phyloP scores from a whole-genome alignment of 2,888 invertebrate species.

The Calliscelio sp. region DNA sequence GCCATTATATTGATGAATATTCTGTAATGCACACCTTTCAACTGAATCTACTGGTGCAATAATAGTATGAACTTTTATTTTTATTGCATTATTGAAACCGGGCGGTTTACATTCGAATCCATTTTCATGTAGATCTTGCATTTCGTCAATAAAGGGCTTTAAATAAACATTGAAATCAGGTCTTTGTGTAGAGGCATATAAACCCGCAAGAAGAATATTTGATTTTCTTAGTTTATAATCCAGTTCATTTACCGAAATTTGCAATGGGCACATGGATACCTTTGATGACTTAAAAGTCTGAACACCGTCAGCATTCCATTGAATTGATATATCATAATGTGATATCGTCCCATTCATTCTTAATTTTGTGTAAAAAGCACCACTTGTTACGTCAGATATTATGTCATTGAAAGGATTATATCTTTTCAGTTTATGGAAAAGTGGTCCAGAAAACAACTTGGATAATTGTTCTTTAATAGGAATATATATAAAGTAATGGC shows the following conservation, averaged over 20 bases:
- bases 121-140: conserved; percentile 41
- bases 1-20: conserved; percentile 60
- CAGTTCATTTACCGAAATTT: conserved; percentile 61
- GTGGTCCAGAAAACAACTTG: conserved; percentile 9
- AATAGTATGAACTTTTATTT: conserved; percentile 55
- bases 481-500: conserved; percentile 46
- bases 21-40: conserved; percentile 41
- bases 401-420: background rate
- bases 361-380: conserved; percentile 35
- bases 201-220: conserved; percentile 56
- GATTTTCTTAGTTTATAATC: conserved; percentile 43
- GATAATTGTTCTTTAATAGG: conserved; percentile 39
- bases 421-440: conserved; percentile 31
- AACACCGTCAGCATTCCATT: conserved; percentile 68
- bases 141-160: conserved; percentile 44
- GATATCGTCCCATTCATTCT: conserved; percentile 33
- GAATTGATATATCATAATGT: conserved; percentile 44
- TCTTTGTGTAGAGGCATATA: conserved; percentile 49
- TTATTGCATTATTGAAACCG: conserved; percentile 10
- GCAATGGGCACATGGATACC: conserved; percentile 62
- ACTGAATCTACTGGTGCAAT: conserved; percentile 56
- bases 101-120: conserved; percentile 32
- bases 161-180: conserved; percentile 40
- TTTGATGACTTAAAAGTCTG: conserved; percentile 67
- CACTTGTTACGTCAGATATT: conserved; percentile 30